Base-by-base conservation (phyloP, 2,113 vertebrate species). In the Coracopsis vasa region DNA sequence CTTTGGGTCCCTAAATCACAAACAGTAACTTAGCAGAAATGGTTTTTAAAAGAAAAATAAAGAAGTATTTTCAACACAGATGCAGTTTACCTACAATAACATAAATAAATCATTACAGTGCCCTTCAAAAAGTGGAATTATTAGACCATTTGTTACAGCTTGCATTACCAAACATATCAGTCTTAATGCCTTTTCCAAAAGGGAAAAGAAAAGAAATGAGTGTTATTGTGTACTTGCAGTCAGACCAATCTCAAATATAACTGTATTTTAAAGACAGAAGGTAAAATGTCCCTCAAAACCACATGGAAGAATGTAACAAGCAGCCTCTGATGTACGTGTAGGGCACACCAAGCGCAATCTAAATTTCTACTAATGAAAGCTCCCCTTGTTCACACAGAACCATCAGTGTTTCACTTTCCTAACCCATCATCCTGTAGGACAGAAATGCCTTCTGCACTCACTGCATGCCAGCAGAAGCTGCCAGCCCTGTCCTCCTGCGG, bases 1-100 rank as follows among this genome's bases (percentile, higher is more conserved):
- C 99, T 86, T 99, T 98, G 31, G 99, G 99, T 91, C 99, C 99
- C 99, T 99, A 35, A 1, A 81, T 29, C 96, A 65, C 44, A 96
- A 88, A 39, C 2, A 56, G 79, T 74, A 95, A 79, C 24, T 60
- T 33, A 50, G 31, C 3, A 54, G 1, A 42, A 82, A 21, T 23
- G 31, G 1, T 54, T 88, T 79, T 60, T 47, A 18, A 54, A 77
- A 61, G 7, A 25, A 37, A 11, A 31, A 14, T 18, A n/a, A 13
- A 3, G 3, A n/a, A 35, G 9, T 37, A 33, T 23, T 62, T 92
- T 41, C 60, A 71, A 54, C 28, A 37, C 16, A 16, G 1, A 2
- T 3, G 29, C 23, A 33, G 19, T 39, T 54, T 29, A 84, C 1
- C 5, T 7, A 19, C 9, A 33, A 10, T 23, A 66, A 61, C 7